Evolutionary conservation across 2,113 vertebrate genomes (phyloP), one percentile per base, ranked within the genome.

Genomic region (Neopipo cinnamomea): DNA sequence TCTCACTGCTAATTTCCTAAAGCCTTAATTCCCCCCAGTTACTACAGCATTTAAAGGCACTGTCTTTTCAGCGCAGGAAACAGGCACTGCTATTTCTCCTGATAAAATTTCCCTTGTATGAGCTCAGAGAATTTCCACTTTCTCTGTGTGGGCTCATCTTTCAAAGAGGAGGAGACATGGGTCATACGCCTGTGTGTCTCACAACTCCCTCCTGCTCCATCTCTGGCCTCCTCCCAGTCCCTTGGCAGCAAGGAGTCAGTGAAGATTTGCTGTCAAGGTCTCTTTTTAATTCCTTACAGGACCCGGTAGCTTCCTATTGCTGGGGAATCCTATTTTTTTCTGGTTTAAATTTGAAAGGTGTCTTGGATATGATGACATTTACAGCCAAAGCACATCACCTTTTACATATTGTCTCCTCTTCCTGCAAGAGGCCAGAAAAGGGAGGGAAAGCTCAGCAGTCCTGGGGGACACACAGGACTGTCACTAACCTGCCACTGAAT

Each of bases 141-240:
- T 82, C n/a, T 62, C 68, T 78, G 49, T 70, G 67, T 88, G 87
- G 74, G 75, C 55, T 96, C 85, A 59, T 89, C 85, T 92, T 90
- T 88, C 79, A 55, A 2, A 42, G 35, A 73, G 67, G 47, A 78
- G 62, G 80, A 92, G 58, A 92, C 66, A 5, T 1, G 28, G 83
- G 58, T 71, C 73, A 41, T 91, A 72, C 3, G 46, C 91, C 77
- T 87, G 37, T 73, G 67, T 56, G 20, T 81, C 74, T 75, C 92
- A 58, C 8, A 46, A 10, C 65, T 92, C 47, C 50, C 61, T 92
- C 35, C 67, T 88, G 50, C 85, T 88, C 67, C 86, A 30, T 83
- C 65, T 63, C 72, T 84, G 59, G 59, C 70, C 73, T 81, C 55
- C 7, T 86, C 55, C 62, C 87, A 79, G 62, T 53, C 61, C 61